Conservation (phyloP, 2,888 invertebrate species). For the Ormyrus labotus region DNA sequence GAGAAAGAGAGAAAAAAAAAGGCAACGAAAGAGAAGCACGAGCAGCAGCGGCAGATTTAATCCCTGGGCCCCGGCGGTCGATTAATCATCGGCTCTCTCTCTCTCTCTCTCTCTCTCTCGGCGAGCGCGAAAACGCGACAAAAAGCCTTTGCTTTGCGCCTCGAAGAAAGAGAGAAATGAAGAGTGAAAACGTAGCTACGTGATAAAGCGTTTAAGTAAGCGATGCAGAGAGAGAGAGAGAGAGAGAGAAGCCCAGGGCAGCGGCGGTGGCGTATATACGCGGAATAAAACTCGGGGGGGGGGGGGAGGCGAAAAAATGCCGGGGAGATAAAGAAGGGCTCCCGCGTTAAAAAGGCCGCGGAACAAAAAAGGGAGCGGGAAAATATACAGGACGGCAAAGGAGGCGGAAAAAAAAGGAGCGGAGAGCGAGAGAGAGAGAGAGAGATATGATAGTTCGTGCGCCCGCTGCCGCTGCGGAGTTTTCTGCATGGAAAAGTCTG, state of each 20-base stretch:
- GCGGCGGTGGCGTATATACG: background rate
- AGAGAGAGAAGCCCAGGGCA: background rate
- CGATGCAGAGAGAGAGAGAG: constrained; percentile 9
- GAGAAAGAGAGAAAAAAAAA: too few species aligned
- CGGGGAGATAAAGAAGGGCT: constrained; percentile 38
- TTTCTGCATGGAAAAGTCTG: constrained; percentile 51
- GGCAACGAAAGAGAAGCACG: too few species aligned
- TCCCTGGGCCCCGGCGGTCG: constrained; percentile 20
- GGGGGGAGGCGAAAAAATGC: constrained; percentile 2
- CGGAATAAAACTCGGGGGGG: constrained; percentile 12
- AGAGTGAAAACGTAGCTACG: background rate
- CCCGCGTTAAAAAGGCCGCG: constrained; percentile 50
- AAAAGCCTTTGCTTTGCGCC: background rate
- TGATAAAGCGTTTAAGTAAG: constrained; percentile 52
- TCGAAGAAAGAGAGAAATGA: constrained; percentile 12
- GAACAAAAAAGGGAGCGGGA: constrained; percentile 4
- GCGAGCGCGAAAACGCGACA: background rate
- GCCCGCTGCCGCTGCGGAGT: constrained; percentile 6
- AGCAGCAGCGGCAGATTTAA: constrained; percentile 3
- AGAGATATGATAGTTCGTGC: background rate
- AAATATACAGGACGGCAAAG: too few species aligned
- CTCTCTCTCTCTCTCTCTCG: background rate
- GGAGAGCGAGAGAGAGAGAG: constrained; percentile 6
- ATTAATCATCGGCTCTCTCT: constrained; percentile 31
- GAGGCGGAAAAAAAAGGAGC: background rate